Percentiles rank a stretch among this genome's conserved stretches.
These are phyloP conservation scores for Myopa testacea DNA, from an alignment of 2,888 invertebrate genomes.

Conservation along the genomic window DNA sequence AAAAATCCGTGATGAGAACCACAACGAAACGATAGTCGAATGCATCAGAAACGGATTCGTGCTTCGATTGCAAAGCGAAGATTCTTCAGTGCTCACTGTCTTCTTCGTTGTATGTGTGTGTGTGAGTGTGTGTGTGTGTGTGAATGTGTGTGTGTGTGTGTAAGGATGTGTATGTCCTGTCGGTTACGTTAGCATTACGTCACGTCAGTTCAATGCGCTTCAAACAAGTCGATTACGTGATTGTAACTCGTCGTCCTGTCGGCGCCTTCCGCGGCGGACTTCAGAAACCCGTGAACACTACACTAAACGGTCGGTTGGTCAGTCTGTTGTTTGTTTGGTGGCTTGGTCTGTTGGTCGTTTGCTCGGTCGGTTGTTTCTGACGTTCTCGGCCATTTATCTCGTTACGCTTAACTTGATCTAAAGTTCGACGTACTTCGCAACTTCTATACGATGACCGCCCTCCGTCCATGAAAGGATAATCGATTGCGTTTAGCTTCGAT, in stretches of 20 bases:
- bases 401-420: slow-evolving; percentile 14
- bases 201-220: slow-evolving; percentile 25
- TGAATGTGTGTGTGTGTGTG: neutral
- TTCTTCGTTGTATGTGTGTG: neutral
- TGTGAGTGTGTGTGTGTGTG: neutral
- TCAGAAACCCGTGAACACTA: neutral
- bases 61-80: neutral
- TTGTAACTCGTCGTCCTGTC: neutral
- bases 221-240: neutral
- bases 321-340: neutral
- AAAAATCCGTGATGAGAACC: slow-evolving; percentile 38
- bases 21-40: slow-evolving; percentile 27
- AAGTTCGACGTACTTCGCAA: neutral
- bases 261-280: neutral
- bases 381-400: neutral
- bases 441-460: neutral
- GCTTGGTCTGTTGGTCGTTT: too few relatives aligned
- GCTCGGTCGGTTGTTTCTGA: neutral
- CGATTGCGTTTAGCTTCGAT: neutral
- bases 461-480: neutral
- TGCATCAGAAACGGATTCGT: slow-evolving; percentile 19
- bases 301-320: neutral
- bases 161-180: neutral
- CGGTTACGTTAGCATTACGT: neutral
- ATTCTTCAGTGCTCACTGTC: neutral